phyloP scores from a whole-genome alignment of 2,888 invertebrate species.

The Mythimna albipuncta region DNA sequence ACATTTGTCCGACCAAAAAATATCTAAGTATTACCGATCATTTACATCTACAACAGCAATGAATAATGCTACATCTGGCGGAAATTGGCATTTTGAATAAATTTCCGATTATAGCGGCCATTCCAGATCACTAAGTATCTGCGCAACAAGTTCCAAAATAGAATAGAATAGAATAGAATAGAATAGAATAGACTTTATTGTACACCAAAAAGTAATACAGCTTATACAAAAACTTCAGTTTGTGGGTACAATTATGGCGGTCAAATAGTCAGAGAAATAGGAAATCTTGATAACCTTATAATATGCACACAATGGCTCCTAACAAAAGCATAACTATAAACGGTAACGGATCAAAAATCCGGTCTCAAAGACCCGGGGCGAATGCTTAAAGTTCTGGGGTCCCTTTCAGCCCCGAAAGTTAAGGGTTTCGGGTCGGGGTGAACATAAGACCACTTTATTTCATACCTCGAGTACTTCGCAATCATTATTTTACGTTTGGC shows the following conservation, averaged over 20 bases:
- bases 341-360: slow-evolving; percentile 48
- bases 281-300: slow-evolving; percentile 4
- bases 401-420: slow-evolving; percentile 49
- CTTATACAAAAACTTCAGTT: no score
- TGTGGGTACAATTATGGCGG: no score
- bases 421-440: slow-evolving; percentile 46
- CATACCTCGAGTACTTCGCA: slow-evolving; percentile 59
- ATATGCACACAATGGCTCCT: slow-evolving; percentile 35
- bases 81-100: neutral
- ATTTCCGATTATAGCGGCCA: slow-evolving; percentile 7
- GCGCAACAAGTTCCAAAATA: slow-evolving; percentile 20
- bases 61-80: no score
- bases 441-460: slow-evolving; percentile 50
- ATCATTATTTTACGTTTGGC: slow-evolving; percentile 60
- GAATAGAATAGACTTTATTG: no score
- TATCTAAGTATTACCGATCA: no score
- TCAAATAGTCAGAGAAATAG: neutral
- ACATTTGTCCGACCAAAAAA: no score
- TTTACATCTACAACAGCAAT: no score
- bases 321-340: slow-evolving; percentile 50
- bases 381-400: slow-evolving; percentile 52
- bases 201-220: no score
- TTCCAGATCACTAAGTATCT: slow-evolving; percentile 2
- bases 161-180: no score
- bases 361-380: slow-evolving; percentile 45